Base-by-base conservation (phyloP, 2,797 vertebrate genomes). In the Brachyalestes nurse region DNA sequence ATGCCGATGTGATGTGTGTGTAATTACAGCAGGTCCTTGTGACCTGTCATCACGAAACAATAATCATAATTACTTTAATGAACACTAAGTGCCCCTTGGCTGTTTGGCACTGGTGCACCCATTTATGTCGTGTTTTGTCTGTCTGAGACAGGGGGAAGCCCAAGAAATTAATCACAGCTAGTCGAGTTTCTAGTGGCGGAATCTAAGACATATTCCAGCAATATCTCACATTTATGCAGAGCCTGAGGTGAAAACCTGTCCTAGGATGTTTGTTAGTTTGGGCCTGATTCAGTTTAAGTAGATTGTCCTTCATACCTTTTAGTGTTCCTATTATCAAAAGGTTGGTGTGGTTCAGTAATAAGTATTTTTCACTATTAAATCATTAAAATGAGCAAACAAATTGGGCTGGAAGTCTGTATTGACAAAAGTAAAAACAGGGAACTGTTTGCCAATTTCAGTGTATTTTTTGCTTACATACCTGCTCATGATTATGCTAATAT, bases 31-130 rank as follows among this genome's bases (percentile, higher is more conserved):
- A 21, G 1, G 49, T 1, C 12, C 49, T 38, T 55, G 25, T 55
- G 49, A 53, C 21, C 70, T n/a, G 23, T 34, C 70, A 73, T 73
- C 65, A 45, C n/a, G 19, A 45, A 78, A 58, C 55, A 58, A 49
- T 70, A 70, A 69, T 47, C 55, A 71, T 47, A 70, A 42, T 19
- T 69, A 78, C 40, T 70, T 70, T 60, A 60, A 72, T 62, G 60
- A 21, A 64, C 40, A 47, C n/a, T 12, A 47, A 49, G 47, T 13
- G n/a, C 25, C 23, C 25, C 8, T 21, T 13, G 28, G 51, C 64
- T 67, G 47, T 53, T 64, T 5, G 23, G 5, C 2, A 5, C 16
- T 69, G 42, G 67, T 23, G 0, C 5, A 1, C 5, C 42, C 34
- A 34, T 34, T 51, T 25, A 45, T 28, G 16, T 70, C 2, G 7